Evolutionary conservation across 2,113 vertebrate genomes (phyloP).

Genomic region (Sterna hirundo): DNA sequence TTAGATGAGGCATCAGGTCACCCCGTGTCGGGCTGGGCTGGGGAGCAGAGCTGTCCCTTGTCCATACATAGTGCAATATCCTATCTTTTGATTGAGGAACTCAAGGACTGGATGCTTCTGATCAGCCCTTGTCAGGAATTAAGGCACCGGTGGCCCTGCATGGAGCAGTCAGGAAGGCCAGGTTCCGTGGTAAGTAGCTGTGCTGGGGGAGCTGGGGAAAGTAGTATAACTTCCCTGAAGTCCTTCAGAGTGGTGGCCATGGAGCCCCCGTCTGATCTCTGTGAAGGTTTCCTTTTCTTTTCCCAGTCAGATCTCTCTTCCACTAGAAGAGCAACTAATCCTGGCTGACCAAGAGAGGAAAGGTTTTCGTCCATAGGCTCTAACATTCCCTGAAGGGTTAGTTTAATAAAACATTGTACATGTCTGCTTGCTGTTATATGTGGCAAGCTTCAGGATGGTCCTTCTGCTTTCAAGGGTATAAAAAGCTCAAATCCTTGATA

Average conservation of each 20-base stretch:
- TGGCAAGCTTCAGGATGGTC: background rate
- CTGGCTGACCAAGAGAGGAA: background rate
- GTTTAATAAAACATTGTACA: background rate
- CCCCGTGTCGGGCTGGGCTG: background rate
- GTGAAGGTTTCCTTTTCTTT: background rate
- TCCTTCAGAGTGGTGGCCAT: background rate
- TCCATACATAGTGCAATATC: background rate
- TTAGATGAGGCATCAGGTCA: background rate
- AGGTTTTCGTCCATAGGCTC: background rate
- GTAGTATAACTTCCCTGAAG: background rate
- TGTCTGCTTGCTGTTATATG: background rate
- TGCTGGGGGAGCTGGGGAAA: background rate
- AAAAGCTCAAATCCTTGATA: background rate
- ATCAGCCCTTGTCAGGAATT: background rate
- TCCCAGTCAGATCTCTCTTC: background rate
- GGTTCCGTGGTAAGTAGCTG: background rate
- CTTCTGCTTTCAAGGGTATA: background rate
- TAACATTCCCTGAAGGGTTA: background rate
- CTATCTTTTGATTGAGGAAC: background rate
- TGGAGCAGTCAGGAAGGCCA: background rate
- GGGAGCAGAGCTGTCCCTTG: background rate
- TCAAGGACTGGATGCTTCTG: background rate
- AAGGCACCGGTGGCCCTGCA: background rate
- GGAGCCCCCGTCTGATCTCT: fast-evolving
- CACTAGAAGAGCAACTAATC: background rate